Base-by-base conservation (phyloP, 2,113 vertebrate species). In the Sakesphorus luctuosus region DNA sequence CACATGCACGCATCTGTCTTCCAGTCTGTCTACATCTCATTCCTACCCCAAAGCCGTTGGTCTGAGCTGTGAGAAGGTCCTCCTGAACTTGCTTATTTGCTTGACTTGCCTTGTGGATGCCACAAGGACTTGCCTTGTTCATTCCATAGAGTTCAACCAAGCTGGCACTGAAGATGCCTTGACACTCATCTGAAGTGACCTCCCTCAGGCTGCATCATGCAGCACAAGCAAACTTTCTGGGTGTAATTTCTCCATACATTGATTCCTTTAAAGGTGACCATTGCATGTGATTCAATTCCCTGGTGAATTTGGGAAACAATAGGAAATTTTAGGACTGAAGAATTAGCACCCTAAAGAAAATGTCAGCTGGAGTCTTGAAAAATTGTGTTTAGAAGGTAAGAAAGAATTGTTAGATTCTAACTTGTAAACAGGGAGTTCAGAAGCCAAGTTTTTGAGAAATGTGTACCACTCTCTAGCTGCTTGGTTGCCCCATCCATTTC, bases 1-100 rank as follows among this genome's bases (percentile, higher is more conserved):
- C 23, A 25, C 14, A 5, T 9, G 5, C 7, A 8, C 6, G 5
- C 0, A 0, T 5, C 20, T 33, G 33, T 66, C 44, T 73, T 15
- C 38, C 46, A 19, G 29, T 62, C 56, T 55, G 56, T 56, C 47
- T 68, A 7, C 53, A 46, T 26, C 49, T 59, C 28, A 15, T 61
- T 53, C 25, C 68, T 89, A 10, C 21, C 6, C 44, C 11, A 17
- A 20, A 43, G n/a, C 46, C 33, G 28, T 12, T 36, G 3, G 6
- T 66, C 52, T 79, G 43, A 52, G 62, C 43, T 29, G 52, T 62
- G 53, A 53, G 43, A 24, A 50, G 10, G 9, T 49, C 62, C 18
- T 75, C 7, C 47, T 59, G 53, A 52, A 68, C 28, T 53, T 59
- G 23, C 19, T 33, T 7, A 24, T 67, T 79, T 21, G 9, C 53